These are phyloP conservation scores for Paramormyrops kingsleyae DNA, from an alignment of 2,113 vertebrate species.

Conservation along the genomic window DNA sequence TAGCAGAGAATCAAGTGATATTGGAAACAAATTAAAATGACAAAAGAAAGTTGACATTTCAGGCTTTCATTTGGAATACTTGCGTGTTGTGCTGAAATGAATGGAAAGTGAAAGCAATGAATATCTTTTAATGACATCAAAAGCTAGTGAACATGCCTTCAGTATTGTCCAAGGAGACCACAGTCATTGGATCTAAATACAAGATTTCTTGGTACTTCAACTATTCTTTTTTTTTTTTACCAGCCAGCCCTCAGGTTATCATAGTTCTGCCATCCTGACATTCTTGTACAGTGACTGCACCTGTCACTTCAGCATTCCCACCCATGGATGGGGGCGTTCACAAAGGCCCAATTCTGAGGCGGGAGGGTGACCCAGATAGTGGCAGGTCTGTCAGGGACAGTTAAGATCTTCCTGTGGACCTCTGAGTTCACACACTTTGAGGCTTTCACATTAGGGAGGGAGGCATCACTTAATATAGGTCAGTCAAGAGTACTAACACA, in stretches of 20 bases:
- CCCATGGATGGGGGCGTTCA: background rate
- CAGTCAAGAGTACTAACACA: background rate
- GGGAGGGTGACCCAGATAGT: background rate
- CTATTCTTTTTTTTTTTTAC: background rate
- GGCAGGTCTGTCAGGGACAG: background rate
- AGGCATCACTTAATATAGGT: background rate
- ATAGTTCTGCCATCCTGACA: background rate
- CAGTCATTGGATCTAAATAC: background rate
- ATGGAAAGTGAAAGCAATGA: background rate
- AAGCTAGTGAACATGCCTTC: background rate
- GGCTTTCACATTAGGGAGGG: background rate
- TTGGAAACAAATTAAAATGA: background rate
- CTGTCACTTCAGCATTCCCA: background rate
- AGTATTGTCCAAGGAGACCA: background rate
- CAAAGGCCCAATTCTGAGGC: background rate
- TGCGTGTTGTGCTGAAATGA: background rate
- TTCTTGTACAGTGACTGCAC: background rate
- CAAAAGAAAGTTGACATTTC: background rate
- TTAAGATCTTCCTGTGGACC: background rate
- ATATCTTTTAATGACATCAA: background rate
- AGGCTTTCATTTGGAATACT: background rate
- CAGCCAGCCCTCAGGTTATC: background rate
- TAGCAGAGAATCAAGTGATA: background rate
- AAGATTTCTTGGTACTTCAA: background rate
- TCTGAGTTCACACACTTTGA: background rate